These are phyloP conservation scores for Theodoxus fluviatilis DNA, from an alignment of 2,888 invertebrate species.

Conservation along the genomic window DNA sequence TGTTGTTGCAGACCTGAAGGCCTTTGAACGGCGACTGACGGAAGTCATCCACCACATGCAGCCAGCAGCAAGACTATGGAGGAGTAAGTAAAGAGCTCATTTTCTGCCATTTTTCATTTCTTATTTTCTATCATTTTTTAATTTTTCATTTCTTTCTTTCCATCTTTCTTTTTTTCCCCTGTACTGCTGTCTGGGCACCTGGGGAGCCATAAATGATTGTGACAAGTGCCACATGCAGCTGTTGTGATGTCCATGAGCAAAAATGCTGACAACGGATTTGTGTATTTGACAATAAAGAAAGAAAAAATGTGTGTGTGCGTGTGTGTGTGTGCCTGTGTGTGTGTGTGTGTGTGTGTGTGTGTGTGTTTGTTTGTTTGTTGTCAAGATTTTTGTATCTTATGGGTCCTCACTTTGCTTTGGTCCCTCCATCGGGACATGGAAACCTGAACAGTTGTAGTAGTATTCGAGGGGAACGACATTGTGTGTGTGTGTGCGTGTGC, in stretches of 20 bases:
- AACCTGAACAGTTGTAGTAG: too few relatives aligned
- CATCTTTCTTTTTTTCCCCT: too few relatives aligned
- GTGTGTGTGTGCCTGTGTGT: not conserved
- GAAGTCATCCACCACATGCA: constrained; percentile 96
- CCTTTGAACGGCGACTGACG: constrained; percentile 94
- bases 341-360: not conserved
- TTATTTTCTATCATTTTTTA: not conserved
- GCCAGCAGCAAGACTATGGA: constrained; percentile 93
- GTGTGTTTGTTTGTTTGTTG: not conserved
- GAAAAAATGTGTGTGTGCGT: too few relatives aligned
- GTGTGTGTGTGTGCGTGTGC: too few relatives aligned
- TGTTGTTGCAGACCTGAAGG: constrained; percentile 94
- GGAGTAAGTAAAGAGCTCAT: constrained; percentile 74
- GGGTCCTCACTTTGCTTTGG: too few relatives aligned
- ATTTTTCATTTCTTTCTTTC: not conserved
- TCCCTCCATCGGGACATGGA: too few relatives aligned
- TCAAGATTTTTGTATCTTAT: not conserved
- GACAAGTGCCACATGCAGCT: too few relatives aligned
- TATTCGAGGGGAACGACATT: too few relatives aligned
- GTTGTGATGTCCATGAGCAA: too few relatives aligned
- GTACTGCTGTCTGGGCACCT: too few relatives aligned
- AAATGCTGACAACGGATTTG: not conserved
- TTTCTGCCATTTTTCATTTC: not conserved
- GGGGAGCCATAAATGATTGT: too few relatives aligned
- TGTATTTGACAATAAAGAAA: not conserved